Percentiles rank a stretch among this genome's conserved stretches.
Evolutionary conservation across 2,113 vertebrate genomes (phyloP).

Genomic region (Camelus dromedarius): DNA sequence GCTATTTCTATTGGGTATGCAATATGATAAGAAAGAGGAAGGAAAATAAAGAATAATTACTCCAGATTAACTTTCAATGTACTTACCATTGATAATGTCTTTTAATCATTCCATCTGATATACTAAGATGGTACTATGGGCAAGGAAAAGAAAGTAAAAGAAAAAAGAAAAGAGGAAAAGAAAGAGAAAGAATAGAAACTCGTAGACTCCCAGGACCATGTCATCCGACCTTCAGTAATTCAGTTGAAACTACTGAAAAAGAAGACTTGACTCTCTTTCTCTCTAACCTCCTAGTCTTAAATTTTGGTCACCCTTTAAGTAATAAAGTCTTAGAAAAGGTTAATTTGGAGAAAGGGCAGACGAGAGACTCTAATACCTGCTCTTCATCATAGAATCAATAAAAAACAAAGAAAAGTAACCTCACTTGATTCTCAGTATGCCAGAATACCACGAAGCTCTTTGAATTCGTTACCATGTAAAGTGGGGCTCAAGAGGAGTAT

Average conservation of each 20-base stretch:
- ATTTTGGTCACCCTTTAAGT: neutral
- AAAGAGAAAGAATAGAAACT: neutral
- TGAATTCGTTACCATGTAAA: neutral
- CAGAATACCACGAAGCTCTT: neutral
- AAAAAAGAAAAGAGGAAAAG: neutral
- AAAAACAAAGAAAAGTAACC: neutral
- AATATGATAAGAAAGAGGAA: neutral
- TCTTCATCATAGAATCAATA: conserved; percentile 34
- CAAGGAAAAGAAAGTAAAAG: neutral
- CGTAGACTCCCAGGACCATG: neutral
- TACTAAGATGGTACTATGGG: neutral
- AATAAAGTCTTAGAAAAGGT: neutral
- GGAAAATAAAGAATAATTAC: neutral
- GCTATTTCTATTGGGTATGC: neutral
- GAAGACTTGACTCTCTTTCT: neutral
- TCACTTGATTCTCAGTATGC: neutral
- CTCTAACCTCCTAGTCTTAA: neutral
- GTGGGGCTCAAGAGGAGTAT: neutral
- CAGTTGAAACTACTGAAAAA: neutral
- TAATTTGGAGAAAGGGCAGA: neutral
- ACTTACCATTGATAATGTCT: neutral
- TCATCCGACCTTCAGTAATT: neutral
- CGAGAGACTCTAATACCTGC: neutral
- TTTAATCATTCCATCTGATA: neutral
- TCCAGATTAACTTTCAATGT: neutral